phyloP scores from a whole-genome alignment of 2,113 vertebrate species.

The Aythya baeri region DNA sequence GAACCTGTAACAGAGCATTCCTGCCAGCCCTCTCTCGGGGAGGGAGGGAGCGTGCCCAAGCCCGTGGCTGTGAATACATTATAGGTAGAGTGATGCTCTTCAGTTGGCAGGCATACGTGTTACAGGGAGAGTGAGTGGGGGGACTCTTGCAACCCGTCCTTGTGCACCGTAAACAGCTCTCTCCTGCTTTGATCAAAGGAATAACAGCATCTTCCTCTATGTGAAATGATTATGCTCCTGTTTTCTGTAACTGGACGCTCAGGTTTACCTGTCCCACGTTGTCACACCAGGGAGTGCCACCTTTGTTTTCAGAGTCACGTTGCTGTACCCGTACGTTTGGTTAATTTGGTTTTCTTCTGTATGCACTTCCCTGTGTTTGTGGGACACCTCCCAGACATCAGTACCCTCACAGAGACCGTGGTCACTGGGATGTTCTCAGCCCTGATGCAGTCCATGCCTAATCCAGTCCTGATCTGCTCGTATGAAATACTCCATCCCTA shows the following conservation, averaged over 20 bases:
- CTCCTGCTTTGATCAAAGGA: background rate
- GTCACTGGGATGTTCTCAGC: background rate
- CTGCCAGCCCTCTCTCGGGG: background rate
- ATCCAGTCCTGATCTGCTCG: background rate
- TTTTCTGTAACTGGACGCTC: background rate
- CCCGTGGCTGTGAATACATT: background rate
- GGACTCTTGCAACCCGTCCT: background rate
- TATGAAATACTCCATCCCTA: background rate
- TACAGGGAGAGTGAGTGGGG: background rate
- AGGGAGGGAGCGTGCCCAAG: rapidly evolving
- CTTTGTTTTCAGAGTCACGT: rapidly evolving
- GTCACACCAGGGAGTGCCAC: background rate
- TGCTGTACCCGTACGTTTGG: background rate
- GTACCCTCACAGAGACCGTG: rapidly evolving
- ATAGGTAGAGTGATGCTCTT: rapidly evolving
- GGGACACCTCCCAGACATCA: background rate
- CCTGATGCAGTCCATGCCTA: rapidly evolving
- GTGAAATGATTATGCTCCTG: background rate
- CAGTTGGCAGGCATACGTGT: background rate
- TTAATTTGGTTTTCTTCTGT: background rate
- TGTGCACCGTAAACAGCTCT: background rate
- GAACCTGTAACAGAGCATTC: background rate
- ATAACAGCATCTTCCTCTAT: background rate
- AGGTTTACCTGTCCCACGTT: background rate
- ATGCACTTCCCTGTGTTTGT: background rate